Conservation (phyloP, 1,140 invertebrate genomes). For the Drosophila lini region DNA sequence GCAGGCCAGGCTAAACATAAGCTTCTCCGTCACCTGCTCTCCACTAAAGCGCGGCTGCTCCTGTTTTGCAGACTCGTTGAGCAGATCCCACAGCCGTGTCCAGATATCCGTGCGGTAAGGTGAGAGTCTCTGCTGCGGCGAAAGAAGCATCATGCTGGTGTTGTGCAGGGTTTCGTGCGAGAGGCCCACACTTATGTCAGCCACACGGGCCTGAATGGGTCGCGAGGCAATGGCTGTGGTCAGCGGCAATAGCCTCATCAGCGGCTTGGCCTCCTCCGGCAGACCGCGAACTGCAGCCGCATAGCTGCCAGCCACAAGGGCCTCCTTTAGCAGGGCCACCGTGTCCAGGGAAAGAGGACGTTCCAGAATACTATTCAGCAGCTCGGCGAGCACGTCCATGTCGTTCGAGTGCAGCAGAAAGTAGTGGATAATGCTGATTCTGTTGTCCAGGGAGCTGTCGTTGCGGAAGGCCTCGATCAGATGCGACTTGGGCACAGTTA, state of each 20-base stretch:
- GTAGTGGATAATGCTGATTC: conserved; percentile 91
- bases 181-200: conserved; percentile 77
- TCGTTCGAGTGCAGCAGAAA: conserved; percentile 90
- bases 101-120: conserved; percentile 92
- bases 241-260: conserved; percentile 89
- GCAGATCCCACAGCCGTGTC: conserved; percentile 91
- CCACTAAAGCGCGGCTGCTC: conserved; percentile 88
- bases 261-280: conserved; percentile 87
- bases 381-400: conserved; percentile 88
- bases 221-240: conserved; percentile 86
- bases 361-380: conserved; percentile 80
- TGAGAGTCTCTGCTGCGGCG: conserved; percentile 91
- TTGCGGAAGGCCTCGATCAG: conserved; percentile 89
- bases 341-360: conserved; percentile 77
- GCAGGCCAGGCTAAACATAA: conserved; percentile 91
- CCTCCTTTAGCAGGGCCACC: conserved; percentile 89
- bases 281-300: conserved; percentile 89
- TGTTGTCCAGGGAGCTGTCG: conserved; percentile 88
- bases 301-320: conserved; percentile 90
- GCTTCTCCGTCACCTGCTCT: conserved; percentile 89
- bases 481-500: conserved; percentile 87
- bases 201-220: conserved; percentile 76
- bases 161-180: conserved; percentile 90
- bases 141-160: conserved; percentile 92
- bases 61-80: conserved; percentile 85